Conservation (phyloP, 64 coral and sea anemone species). For the Montipora foliosa region DNA sequence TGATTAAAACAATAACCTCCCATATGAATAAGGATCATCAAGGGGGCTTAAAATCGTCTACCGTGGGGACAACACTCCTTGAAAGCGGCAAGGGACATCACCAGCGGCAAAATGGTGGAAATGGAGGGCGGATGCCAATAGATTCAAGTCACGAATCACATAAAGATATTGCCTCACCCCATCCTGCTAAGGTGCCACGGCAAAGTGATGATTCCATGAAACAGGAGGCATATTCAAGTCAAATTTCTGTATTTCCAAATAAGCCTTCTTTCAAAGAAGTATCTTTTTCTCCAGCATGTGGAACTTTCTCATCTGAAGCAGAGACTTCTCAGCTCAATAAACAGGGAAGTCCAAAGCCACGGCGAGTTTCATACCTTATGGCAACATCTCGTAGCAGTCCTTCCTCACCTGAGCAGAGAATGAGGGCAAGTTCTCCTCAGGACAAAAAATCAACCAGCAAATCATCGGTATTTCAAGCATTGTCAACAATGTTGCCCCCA, state of each 20-base stretch:
- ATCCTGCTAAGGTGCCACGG: slow-evolving; percentile 49
- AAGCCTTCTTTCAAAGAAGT: slow-evolving; percentile 46
- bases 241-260: slow-evolving; percentile 59
- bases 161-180: background rate
- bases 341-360: slow-evolving; percentile 59
- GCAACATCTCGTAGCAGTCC: slow-evolving; percentile 50
- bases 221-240: slow-evolving; percentile 13
- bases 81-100: slow-evolving; percentile 56
- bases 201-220: slow-evolving; percentile 2
- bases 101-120: slow-evolving; percentile 1
- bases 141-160: slow-evolving; percentile 7
- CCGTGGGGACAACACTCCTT: slow-evolving; percentile 76
- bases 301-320: background rate
- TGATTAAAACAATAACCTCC: slow-evolving; percentile 61
- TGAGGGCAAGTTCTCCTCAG: slow-evolving; percentile 31
- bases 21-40: slow-evolving; percentile 59
- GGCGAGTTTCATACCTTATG: slow-evolving; percentile 87
- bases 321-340: slow-evolving; percentile 6
- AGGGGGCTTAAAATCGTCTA: slow-evolving; percentile 73
- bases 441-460: background rate
- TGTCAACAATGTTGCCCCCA: slow-evolving; percentile 60
- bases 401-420: slow-evolving; percentile 19
- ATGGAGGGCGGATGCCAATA: background rate
- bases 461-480: slow-evolving; percentile 52
- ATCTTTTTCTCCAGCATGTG: background rate